Percentiles rank a stretch among this genome's conserved stretches.
phyloP scores from a whole-genome alignment of 2,888 invertebrate genomes.

The Drosophila macrospina region DNA sequence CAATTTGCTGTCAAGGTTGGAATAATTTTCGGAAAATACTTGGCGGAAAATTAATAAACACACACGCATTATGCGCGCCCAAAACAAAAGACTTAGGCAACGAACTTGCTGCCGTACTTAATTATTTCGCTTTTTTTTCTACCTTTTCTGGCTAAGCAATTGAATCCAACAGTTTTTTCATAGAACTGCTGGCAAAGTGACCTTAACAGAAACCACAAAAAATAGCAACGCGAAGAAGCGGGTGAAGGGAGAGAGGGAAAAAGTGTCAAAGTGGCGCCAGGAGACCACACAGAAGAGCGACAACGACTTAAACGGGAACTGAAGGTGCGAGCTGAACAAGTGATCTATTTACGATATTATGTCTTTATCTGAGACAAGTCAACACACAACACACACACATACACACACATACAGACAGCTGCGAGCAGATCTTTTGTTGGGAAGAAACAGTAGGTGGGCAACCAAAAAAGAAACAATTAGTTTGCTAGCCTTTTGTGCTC shows the following conservation, averaged over 20 bases:
- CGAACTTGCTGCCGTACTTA: constrained; percentile 44
- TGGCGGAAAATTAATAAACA: constrained; percentile 77
- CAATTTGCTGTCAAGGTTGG: constrained; percentile 83
- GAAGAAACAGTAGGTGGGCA: constrained; percentile 57
- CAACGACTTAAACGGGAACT: constrained; percentile 32
- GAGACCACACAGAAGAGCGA: constrained; percentile 61
- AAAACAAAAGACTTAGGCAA: constrained; percentile 69
- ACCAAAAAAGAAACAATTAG: constrained; percentile 43
- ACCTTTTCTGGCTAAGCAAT: constrained; percentile 19
- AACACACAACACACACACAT: constrained; percentile 38
- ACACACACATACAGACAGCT: constrained; percentile 42
- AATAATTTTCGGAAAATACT: constrained; percentile 81
- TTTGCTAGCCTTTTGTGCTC: constrained; percentile 18
- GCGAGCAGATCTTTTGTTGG: constrained; percentile 50
- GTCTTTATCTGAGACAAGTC: constrained; percentile 71
- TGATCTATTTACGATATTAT: constrained; percentile 79
- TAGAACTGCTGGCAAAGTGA: constrained; percentile 32
- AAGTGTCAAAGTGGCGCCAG: constrained; percentile 76
- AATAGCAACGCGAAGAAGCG: constrained; percentile 29
- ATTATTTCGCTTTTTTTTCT: constrained; percentile 8
- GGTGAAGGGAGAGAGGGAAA: constrained; percentile 23
- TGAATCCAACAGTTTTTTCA: constrained; percentile 47
- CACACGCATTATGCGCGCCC: constrained; percentile 46
- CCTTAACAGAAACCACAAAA: constrained; percentile 47
- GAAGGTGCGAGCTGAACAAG: constrained; percentile 72